These are phyloP conservation scores for Caenorhabditis angaria DNA, from an alignment of 2,888 invertebrate species.

Conservation along the genomic window DNA sequence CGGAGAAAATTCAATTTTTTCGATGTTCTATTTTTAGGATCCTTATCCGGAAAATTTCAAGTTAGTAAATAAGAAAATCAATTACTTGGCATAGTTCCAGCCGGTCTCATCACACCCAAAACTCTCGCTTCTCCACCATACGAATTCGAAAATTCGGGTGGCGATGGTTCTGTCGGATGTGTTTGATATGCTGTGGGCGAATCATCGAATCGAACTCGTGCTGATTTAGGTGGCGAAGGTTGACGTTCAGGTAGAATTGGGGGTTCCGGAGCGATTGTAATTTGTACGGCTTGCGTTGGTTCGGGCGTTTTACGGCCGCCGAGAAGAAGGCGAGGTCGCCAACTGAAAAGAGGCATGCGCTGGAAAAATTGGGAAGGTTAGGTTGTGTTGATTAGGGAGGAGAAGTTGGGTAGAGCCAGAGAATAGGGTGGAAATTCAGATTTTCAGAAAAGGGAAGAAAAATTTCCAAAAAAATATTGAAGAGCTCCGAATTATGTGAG, in stretches of 20 bases:
- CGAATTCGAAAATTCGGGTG: slow-evolving; percentile 21
- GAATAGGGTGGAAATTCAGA: slow-evolving; percentile 20
- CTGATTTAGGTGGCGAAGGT: neutral
- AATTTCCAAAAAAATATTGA: no score
- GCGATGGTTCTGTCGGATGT: slow-evolving; percentile 14
- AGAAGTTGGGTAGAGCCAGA: slow-evolving; percentile 11
- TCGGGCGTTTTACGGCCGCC: slow-evolving; percentile 58
- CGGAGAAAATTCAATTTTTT: neutral
- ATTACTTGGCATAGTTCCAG: slow-evolving; percentile 6
- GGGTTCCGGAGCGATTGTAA: slow-evolving; percentile 39
- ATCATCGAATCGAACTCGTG: slow-evolving; percentile 22
- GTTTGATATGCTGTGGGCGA: slow-evolving; percentile 4
- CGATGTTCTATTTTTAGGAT: neutral
- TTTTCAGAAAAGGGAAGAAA: neutral
- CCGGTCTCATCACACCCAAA: slow-evolving; percentile 30
- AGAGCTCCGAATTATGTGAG: no score
- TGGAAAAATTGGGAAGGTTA: neutral
- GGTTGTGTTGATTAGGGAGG: slow-evolving; percentile 11
- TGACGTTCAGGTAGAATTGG: slow-evolving; percentile 14
- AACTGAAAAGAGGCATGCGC: slow-evolving; percentile 47
- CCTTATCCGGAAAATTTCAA: neutral
- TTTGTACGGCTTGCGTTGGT: slow-evolving; percentile 48
- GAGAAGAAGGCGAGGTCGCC: slow-evolving; percentile 52
- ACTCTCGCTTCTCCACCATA: slow-evolving; percentile 42
- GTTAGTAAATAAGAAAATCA: neutral